Evolutionary conservation across 2,113 vertebrate genomes (phyloP), one percentile per base, ranked within the genome.

Genomic region (Jacana jacana): DNA sequence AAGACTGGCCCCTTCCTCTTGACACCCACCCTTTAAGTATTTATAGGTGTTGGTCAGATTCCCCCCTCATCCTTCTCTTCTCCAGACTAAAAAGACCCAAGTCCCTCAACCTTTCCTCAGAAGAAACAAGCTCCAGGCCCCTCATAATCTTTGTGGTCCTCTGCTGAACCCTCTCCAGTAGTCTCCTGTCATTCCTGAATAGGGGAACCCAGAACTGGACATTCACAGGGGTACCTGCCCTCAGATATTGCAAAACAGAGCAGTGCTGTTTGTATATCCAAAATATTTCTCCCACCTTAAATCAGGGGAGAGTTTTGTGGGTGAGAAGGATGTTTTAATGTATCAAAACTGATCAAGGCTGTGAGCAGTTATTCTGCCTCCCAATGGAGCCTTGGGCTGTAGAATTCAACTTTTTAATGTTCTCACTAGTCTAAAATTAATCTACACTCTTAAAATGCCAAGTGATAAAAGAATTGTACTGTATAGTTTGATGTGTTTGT

Each of bases 161-260:
- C 46, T 19, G 46, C 7, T 46, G 46, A 20, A 46, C 18, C 18
- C 46, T 46, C 46, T 46, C 46, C 46, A 46, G 46, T 8, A 46
- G 19, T 46, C 20, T 17, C 10, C 18, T 46, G 46, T 46, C 46
- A 18, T 19, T 46, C 46, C 18, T 20, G 19, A 46, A 46, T 7
- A 20, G 46, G 18, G 46, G 46, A 46, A 20, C 18, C 46, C 46
- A 46, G 46, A 46, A 46, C 46, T 46, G 46, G 46, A 46, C 46
- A 7, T n/a, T 23, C 0, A 2, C 10, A n/a, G 20, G 1, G 4
- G 2, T 6, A 27, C 5, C 25, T 89, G 35, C 20, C 24, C 33
- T 88, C 52, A 69, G 17, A 44, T 37, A 33, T 4, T 48, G 13
- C 39, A 76, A 61, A 10, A 60, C 4, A 64, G 20, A 65, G 8